Base-by-base conservation (phyloP, 2,888 invertebrate genomes). In the Harmothoe impar region DNA sequence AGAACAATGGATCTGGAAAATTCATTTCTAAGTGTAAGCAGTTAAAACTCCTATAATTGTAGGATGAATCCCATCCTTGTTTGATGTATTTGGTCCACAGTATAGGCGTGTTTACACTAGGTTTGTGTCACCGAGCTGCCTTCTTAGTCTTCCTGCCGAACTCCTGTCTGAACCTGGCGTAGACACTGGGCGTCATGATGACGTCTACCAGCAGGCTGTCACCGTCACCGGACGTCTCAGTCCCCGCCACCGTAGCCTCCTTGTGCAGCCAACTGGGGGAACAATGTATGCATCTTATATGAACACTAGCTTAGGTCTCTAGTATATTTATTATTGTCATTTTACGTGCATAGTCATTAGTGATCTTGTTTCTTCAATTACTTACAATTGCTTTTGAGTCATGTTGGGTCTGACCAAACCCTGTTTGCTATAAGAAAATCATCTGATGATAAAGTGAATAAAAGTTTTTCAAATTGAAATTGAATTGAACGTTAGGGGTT, bases 201-300 rank as follows among this genome's bases (percentile, higher is more conserved):
- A 97, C 96, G 92, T 97, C 96, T 91, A 97, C 95, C 29, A 97
- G 94, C 89, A 97, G 95, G 92, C 96, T 96, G 92, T 97, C 96
- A 0, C 95, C 93, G 94, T 97, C 95, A 15, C 96, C 93, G 12
- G 96, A 93, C 95, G 97, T 97, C 3, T 96, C 96, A 0, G 96
- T 96, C 25, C 96, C 94, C 0, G 96, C 96, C 1, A 97, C 97
- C 0, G 97, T 97, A 0, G 97, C 96, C 94, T 97, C 97, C 94
- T 97, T 97, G 93, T 97, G 97, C 33, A 97, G 94, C 97, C 97
- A 97, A 25, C 95, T 95, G 93, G 52, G 93, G 88, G 15, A 25
- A 91, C 78, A 7, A 7, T n/a, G 33, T 25, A 33, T 15, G 35
- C 81, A 31, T 43, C 17, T 85, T n/a, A n/a, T n/a, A n/a, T 35